Conservation (phyloP, 2,888 invertebrate species). For the Nyleta sp. region DNA sequence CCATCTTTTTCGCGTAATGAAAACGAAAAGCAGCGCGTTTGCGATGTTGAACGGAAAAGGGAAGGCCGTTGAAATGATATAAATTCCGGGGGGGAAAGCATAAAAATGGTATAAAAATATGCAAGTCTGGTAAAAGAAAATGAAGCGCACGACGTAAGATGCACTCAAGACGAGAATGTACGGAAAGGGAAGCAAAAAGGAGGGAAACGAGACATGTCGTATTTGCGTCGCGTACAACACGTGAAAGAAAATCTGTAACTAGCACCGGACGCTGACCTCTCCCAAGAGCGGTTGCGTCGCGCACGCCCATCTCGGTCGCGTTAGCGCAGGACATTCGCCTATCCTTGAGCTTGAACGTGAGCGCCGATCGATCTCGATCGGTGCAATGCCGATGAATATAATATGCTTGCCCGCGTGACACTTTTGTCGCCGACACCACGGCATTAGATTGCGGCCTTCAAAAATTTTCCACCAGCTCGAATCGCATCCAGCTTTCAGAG, state of each 20-base stretch:
- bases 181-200: not conserved
- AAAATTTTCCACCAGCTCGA: slow-evolving; percentile 51
- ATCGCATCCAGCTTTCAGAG: slow-evolving; percentile 31
- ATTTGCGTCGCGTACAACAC: slow-evolving; percentile 41
- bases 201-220: slow-evolving; percentile 18
- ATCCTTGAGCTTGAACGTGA: slow-evolving; percentile 63
- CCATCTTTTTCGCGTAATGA: too few species aligned
- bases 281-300: slow-evolving; percentile 58
- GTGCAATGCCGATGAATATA: slow-evolving; percentile 34
- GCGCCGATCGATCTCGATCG: slow-evolving; percentile 54
- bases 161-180: slow-evolving; percentile 13
- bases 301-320: slow-evolving; percentile 54
- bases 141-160: slow-evolving; percentile 5
- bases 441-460: slow-evolving; percentile 51
- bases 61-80: too few species aligned
- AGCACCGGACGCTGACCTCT: slow-evolving; percentile 61
- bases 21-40: too few species aligned
- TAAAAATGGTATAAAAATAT: too few species aligned
- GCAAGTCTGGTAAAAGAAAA: too few species aligned
- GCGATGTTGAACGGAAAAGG: too few species aligned
- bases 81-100: too few species aligned
- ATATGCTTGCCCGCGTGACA: slow-evolving; percentile 31
- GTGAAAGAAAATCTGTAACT: slow-evolving; percentile 58
- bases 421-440: slow-evolving; percentile 19
- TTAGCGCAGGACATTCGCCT: slow-evolving; percentile 62